phyloP scores from a whole-genome alignment of 1,140 invertebrate genomes.

The Phymastichus coffea region DNA sequence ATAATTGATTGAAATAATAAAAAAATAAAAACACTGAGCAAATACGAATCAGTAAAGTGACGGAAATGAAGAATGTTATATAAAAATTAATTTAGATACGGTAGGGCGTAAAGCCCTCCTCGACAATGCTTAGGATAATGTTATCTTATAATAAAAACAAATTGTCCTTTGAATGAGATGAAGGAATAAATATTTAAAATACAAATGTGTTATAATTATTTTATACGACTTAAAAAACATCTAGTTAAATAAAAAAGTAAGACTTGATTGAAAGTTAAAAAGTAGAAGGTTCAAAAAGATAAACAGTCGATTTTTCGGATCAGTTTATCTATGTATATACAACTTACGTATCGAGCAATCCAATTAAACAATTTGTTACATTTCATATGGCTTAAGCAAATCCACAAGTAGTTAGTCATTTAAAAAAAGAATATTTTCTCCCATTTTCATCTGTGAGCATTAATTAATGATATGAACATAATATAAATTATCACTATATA shows the following conservation, averaged over 20 bases:
- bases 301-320: conserved; percentile 11
- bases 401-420: conserved; percentile 18
- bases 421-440: conserved; percentile 8
- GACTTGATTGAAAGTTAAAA: too few relatives aligned
- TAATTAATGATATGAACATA: conserved; percentile 1
- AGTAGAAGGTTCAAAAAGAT: too few relatives aligned
- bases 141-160: conserved; percentile 59
- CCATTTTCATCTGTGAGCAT: not conserved
- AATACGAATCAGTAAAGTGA: conserved; percentile 43
- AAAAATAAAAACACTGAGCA: conserved; percentile 23
- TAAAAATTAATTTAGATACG: conserved; percentile 57
- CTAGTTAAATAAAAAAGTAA: too few relatives aligned
- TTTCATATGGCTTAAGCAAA: conserved; percentile 4
- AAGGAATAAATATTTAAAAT: conserved; percentile 60
- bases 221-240: not conserved
- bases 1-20: conserved; percentile 33
- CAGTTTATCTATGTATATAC: conserved; percentile 10
- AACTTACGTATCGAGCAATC: conserved; percentile 5
- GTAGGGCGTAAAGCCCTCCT: conserved; percentile 48
- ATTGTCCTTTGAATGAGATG: conserved; percentile 55
- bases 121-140: conserved; percentile 58
- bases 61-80: conserved; percentile 53
- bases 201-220: conserved; percentile 34
- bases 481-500: conserved; percentile 3
- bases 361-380: conserved; percentile 15